Conservation (phyloP, 2,113 vertebrate genomes). For the Psittacula cyanocephala region DNA sequence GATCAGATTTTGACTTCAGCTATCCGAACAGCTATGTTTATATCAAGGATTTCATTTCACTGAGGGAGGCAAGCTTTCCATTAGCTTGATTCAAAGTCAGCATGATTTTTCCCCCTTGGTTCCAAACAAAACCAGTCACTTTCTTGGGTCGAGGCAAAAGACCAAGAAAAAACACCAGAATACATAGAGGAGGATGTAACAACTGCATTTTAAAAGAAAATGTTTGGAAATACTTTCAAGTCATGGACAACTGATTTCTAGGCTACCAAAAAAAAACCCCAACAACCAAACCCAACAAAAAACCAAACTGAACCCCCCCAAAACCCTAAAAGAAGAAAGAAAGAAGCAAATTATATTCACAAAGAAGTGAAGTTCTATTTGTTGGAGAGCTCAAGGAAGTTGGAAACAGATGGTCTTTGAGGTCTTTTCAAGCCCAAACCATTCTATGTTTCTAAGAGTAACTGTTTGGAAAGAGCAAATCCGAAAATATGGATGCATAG, state of each 20-base stretch:
- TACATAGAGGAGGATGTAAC: neutral
- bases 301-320: neutral
- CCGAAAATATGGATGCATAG: accelerated
- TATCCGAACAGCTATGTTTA: neutral
- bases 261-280: neutral
- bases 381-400: neutral
- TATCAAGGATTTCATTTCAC: neutral
- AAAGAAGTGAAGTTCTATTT: neutral
- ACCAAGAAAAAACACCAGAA: neutral
- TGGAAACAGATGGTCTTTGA: neutral
- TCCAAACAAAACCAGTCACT: neutral
- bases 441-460: neutral
- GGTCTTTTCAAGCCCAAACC: neutral
- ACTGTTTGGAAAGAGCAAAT: neutral
- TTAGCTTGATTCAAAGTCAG: neutral
- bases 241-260: neutral
- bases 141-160: neutral
- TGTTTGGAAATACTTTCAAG: neutral
- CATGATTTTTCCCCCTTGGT: accelerated
- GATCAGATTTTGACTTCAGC: neutral
- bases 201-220: neutral
- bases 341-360: neutral
- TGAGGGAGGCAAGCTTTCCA: accelerated
- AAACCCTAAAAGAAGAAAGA: neutral
- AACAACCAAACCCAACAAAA: neutral